Conservation (phyloP, 2,888 invertebrate genomes). For the Ypsolopha scabrella region DNA sequence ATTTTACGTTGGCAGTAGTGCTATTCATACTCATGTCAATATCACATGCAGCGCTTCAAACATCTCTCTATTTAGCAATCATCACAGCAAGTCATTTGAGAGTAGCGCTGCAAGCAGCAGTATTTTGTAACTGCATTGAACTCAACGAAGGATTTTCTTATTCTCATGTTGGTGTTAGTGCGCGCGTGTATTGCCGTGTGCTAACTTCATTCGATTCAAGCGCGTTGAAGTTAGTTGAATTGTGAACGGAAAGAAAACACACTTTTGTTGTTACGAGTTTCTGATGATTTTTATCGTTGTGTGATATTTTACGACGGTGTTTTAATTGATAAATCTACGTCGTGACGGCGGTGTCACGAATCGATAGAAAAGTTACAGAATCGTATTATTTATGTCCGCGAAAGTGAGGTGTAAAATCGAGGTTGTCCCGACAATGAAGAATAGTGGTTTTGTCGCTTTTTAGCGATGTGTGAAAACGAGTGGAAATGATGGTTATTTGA, state of each 20-base stretch:
- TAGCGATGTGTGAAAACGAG: constrained; percentile 63
- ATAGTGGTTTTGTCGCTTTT: constrained; percentile 56
- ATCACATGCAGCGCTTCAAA: no score
- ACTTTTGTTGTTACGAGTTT: constrained; percentile 11
- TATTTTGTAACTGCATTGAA: no score
- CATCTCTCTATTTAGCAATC: no score
- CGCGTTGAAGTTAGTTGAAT: constrained; percentile 7
- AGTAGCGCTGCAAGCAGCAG: no score
- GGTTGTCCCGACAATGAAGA: constrained; percentile 51
- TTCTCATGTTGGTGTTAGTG: neutral
- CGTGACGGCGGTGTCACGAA: neutral
- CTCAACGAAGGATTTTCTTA: neutral
- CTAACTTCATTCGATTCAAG: constrained; percentile 6
- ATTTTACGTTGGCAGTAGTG: no score
- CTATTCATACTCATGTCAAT: no score
- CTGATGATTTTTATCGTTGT: neutral
- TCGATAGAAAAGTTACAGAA: neutral
- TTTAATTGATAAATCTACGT: neutral
- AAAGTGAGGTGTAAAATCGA: constrained; percentile 53
- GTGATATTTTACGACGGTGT: neutral
- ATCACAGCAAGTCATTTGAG: no score
- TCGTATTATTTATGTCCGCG: constrained; percentile 34
- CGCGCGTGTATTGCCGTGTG: neutral
- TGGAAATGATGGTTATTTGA: constrained; percentile 58
- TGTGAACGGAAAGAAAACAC: constrained; percentile 5